A percentile compares a stretch with the other conserved stretches of the same genome.
phyloP scores from a whole-genome alignment of 2,888 invertebrate genomes.

The Sympetrum striolatum region DNA sequence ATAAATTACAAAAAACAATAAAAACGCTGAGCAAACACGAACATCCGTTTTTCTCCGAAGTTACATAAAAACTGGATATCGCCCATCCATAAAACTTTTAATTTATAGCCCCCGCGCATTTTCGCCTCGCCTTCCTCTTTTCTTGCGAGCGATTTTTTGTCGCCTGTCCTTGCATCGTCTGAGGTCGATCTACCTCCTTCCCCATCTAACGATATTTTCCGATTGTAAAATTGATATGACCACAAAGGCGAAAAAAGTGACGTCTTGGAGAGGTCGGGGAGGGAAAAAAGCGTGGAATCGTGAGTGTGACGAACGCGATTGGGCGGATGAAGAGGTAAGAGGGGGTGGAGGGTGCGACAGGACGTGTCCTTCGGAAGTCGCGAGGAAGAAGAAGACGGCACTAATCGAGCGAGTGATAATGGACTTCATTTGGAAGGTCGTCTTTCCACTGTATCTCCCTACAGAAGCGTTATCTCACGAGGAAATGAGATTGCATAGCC shows the following conservation, averaged over 20 bases:
- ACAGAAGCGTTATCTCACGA: no score
- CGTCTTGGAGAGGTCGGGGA: not conserved
- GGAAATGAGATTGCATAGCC: no score
- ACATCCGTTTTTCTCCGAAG: not conserved
- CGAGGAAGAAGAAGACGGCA: not conserved
- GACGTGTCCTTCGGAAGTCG: not conserved
- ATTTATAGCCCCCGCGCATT: not conserved
- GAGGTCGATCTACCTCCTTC: not conserved
- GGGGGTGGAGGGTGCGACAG: not conserved
- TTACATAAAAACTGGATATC: not conserved
- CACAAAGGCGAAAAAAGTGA: not conserved
- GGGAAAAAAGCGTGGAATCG: not conserved
- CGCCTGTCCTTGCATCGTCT: not conserved
- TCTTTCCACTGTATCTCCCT: no score
- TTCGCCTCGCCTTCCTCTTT: not conserved
- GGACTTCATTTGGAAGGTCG: not conserved
- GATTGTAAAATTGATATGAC: not conserved
- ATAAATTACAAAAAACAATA: not conserved
- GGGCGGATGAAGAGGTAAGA: not conserved
- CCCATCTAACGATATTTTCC: not conserved
- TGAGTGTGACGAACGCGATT: not conserved
- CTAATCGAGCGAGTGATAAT: not conserved
- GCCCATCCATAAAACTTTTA: not conserved
- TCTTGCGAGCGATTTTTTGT: not conserved
- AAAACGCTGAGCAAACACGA: not conserved